These are phyloP conservation scores for Engystomops pustulosus DNA, from an alignment of 2,113 vertebrate genomes.

Conservation along the genomic window DNA sequence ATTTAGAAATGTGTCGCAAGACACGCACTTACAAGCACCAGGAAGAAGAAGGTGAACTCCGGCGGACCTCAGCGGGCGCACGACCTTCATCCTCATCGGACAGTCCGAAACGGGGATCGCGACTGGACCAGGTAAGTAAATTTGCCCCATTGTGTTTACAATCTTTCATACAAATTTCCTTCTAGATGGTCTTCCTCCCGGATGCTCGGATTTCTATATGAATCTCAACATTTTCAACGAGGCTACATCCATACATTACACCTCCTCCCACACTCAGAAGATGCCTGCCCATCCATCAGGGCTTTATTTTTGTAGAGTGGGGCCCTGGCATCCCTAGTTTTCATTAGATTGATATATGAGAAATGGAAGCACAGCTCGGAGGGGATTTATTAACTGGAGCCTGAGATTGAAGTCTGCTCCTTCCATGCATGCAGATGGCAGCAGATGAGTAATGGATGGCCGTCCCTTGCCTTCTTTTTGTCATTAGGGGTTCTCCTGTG, in stretches of 20 bases:
- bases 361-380: neutral
- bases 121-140: no score
- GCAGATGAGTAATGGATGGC: neutral
- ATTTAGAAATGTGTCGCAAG: no score
- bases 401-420: neutral
- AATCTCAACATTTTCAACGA: neutral
- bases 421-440: neutral
- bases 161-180: no score
- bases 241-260: neutral
- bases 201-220: neutral
- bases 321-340: neutral
- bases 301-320: neutral
- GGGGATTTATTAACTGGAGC: neutral
- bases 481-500: neutral
- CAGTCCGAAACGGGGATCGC: no score
- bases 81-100: no score
- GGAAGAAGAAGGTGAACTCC: no score
- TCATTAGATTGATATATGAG: slow-evolving; percentile 23
- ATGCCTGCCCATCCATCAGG: neutral
- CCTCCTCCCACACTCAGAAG: neutral
- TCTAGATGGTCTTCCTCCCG: neutral
- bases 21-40: no score
- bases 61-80: no score
- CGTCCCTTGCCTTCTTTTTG: neutral
- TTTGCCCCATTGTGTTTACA: no score